These are phyloP conservation scores for Triplophysa rosa DNA, from an alignment of 2,113 vertebrate genomes.

Conservation along the genomic window DNA sequence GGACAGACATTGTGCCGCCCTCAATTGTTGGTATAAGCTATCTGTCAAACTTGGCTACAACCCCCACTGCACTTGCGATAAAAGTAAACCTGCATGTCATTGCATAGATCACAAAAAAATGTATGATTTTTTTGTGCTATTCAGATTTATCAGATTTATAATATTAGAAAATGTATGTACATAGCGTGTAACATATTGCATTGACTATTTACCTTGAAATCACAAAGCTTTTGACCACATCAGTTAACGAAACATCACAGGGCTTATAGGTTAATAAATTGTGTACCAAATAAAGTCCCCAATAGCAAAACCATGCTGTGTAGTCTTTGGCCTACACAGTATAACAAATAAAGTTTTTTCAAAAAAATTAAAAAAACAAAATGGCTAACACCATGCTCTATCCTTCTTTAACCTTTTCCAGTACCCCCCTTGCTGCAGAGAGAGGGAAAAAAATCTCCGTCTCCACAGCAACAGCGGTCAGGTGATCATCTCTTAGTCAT, in stretches of 20 bases:
- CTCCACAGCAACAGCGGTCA: constrained; percentile 73
- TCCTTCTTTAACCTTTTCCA: constrained; percentile 62
- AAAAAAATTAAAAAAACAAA: constrained; percentile 60
- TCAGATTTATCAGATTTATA: too few relatives aligned
- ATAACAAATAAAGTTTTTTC: constrained; percentile 67
- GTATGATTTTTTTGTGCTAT: too few relatives aligned
- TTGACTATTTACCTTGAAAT: not conserved
- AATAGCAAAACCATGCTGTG: not conserved
- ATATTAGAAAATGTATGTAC: not conserved
- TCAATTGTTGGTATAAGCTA: constrained; percentile 52
- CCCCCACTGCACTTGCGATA: not conserved
- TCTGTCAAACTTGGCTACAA: not conserved
- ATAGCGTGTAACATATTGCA: not conserved
- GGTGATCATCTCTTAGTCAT: constrained; percentile 72
- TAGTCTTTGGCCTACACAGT: constrained; percentile 1
- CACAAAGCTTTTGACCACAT: not conserved
- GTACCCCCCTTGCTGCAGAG: constrained; percentile 49
- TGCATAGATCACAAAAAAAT: too few relatives aligned
- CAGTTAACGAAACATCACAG: too few relatives aligned
- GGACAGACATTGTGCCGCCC: not conserved
- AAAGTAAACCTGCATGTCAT: not conserved
- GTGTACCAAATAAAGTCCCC: not conserved
- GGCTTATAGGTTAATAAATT: not conserved
- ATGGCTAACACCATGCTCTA: constrained; percentile 66
- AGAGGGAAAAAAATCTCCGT: constrained; percentile 62